Conservation (phyloP, 2,888 invertebrate species). For the Lasioglossum malachurum region DNA sequence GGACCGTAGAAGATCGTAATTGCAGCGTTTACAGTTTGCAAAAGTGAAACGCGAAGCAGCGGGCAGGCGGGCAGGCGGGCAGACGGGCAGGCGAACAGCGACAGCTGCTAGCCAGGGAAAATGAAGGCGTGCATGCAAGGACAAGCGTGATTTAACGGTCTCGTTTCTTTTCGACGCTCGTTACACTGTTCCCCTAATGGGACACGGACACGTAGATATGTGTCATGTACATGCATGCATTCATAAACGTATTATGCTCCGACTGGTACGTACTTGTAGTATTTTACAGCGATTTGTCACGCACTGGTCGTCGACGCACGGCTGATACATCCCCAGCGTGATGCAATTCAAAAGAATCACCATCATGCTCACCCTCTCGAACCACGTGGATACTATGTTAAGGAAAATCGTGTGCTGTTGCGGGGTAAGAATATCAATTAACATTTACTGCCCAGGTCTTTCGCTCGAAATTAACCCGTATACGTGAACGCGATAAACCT, state of each 20-base stretch:
- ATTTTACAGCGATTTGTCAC: conserved; percentile 95
- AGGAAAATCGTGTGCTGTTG: conserved; percentile 85
- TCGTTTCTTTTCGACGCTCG: neutral
- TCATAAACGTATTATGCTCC: neutral
- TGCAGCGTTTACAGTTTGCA: conserved; percentile 19
- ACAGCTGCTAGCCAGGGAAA: neutral
- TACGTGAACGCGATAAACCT: too few relatives aligned
- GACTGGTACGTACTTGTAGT: conserved; percentile 89
- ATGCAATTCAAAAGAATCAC: conserved; percentile 99
- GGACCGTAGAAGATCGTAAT: conserved; percentile 18
- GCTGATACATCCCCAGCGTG: conserved; percentile 99
- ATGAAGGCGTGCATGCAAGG: conserved; percentile 7
- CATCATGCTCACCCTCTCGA: conserved; percentile 99
- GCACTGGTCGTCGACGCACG: conserved; percentile 98
- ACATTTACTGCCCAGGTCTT: neutral
- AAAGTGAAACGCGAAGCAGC: neutral
- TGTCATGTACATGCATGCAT: neutral
- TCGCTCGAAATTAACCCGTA: neutral
- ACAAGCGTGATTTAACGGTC: neutral
- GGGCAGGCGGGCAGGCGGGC: too few relatives aligned
- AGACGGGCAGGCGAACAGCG: neutral
- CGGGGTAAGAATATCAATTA: neutral
- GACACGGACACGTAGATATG: neutral
- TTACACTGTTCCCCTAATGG: neutral
- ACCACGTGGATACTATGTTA: conserved; percentile 93